A percentile compares a stretch with the other conserved stretches of the same genome.
These are phyloP conservation scores for Chrysemys picta DNA, from an alignment of 2,113 vertebrate species.

Conservation along the genomic window DNA sequence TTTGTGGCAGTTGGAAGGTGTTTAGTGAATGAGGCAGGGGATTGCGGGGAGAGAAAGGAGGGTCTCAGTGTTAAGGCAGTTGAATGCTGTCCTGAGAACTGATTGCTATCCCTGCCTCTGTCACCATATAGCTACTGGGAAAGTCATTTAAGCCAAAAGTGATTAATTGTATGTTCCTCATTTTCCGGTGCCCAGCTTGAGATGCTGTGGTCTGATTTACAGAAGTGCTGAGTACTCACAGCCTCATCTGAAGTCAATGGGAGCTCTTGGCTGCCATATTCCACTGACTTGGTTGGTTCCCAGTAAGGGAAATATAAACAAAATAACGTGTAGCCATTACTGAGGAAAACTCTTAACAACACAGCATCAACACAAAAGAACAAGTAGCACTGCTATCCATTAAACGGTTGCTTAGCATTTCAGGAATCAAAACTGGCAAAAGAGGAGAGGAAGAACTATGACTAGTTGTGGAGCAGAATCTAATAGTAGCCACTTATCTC, in stretches of 20 bases:
- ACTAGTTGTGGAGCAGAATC: not conserved
- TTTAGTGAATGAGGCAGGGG: not conserved
- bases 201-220: not conserved
- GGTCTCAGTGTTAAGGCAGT: not conserved
- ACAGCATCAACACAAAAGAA: not conserved
- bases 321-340: not conserved
- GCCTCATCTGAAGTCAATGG: not conserved
- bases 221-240: not conserved
- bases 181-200: not conserved
- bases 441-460: fast-evolving
- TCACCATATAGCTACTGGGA: not conserved
- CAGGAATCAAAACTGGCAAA: not conserved
- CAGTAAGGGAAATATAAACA: not conserved
- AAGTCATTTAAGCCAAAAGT: not conserved
- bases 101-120: not conserved
- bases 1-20: fast-evolving
- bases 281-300: not conserved
- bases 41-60: not conserved
- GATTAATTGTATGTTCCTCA: not conserved
- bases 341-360: not conserved
- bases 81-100: not conserved
- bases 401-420: not conserved
- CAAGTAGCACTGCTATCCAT: not conserved
- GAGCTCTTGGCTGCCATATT: not conserved
- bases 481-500: not conserved